These are phyloP conservation scores for Sebastes hubbsi DNA, from an alignment of 2,797 vertebrate species.

Conservation along the genomic window DNA sequence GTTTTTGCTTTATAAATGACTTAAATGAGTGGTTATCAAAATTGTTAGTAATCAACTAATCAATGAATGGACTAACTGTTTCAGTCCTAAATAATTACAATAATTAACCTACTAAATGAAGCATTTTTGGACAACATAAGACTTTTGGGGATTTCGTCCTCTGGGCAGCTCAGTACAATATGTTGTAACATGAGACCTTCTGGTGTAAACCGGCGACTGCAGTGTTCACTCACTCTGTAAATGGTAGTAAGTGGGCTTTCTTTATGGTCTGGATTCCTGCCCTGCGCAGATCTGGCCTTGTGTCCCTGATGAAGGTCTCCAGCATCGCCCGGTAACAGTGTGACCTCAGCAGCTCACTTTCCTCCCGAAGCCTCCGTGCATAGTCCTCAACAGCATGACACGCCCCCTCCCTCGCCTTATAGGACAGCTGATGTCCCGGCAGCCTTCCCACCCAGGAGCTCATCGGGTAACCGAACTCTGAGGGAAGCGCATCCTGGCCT, in stretches of 20 bases:
- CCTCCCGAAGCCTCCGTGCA: conserved; percentile 71
- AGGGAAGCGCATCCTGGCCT: accelerated
- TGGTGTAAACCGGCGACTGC: not conserved
- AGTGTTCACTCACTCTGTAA: conserved; percentile 83
- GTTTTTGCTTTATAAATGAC: too few relatives aligned
- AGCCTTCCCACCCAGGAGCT: conserved; percentile 85
- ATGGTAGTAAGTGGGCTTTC: conserved; percentile 85
- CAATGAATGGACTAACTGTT: not conserved
- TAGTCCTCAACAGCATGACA: conserved; percentile 94
- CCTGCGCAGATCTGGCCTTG: conserved; percentile 78
- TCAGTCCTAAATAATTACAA: not conserved
- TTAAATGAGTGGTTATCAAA: too few relatives aligned
- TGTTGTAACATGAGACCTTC: not conserved
- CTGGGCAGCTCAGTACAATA: too few relatives aligned
- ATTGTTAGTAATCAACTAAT: too few relatives aligned
- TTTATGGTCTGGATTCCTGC: conserved; percentile 89
- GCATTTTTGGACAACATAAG: not conserved
- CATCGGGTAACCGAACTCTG: conserved; percentile 87
- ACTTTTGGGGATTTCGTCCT: not conserved
- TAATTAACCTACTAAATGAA: too few relatives aligned
- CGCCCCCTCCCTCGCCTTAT: conserved; percentile 90
- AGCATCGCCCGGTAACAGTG: conserved; percentile 91
- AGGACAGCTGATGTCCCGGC: conserved; percentile 87
- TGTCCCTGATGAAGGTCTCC: conserved; percentile 85
- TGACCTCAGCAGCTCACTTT: conserved; percentile 71